These are phyloP conservation scores for Solea solea DNA, from an alignment of 2,113 vertebrate genomes.

Conservation along the genomic window DNA sequence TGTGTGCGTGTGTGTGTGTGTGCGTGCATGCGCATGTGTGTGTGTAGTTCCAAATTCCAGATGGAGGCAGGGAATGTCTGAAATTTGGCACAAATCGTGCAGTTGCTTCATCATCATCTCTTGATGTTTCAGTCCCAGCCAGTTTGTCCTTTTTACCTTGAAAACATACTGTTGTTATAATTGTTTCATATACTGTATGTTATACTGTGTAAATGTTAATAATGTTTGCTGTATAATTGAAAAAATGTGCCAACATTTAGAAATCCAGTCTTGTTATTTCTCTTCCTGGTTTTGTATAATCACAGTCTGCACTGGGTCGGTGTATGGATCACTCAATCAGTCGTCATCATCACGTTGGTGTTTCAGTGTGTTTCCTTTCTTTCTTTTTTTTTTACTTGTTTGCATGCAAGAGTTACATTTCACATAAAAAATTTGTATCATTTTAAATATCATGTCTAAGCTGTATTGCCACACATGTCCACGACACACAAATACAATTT, in stretches of 20 bases:
- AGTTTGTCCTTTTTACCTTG: conserved; percentile 6
- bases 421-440: conserved; percentile 6
- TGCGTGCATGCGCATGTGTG: neutral
- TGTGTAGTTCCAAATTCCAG: conserved; percentile 22
- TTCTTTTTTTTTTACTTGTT: conserved; percentile 16
- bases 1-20: conserved; percentile 1
- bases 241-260: conserved; percentile 72
- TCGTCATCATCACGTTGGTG: conserved; percentile 42
- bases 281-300: conserved; percentile 21
- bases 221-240: conserved; percentile 36
- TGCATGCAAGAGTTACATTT: neutral
- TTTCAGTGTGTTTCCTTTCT: neutral
- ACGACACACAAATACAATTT: conserved; percentile 7
- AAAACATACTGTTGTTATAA: conserved; percentile 20
- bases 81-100: conserved; percentile 21
- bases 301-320: conserved; percentile 36
- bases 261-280: conserved; percentile 44
- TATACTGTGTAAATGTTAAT: conserved; percentile 34
- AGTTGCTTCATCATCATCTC: conserved; percentile 7
- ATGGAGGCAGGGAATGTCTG: conserved; percentile 9
- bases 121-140: conserved; percentile 17
- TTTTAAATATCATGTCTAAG: conserved; percentile 14
- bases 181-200: conserved; percentile 27
- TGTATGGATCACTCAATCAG: conserved; percentile 29
- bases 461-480: conserved; percentile 33